A percentile compares a stretch with the other conserved stretches of the same genome.
phyloP scores from a whole-genome alignment of 2,113 vertebrate genomes.

The Zosterops japonicus region DNA sequence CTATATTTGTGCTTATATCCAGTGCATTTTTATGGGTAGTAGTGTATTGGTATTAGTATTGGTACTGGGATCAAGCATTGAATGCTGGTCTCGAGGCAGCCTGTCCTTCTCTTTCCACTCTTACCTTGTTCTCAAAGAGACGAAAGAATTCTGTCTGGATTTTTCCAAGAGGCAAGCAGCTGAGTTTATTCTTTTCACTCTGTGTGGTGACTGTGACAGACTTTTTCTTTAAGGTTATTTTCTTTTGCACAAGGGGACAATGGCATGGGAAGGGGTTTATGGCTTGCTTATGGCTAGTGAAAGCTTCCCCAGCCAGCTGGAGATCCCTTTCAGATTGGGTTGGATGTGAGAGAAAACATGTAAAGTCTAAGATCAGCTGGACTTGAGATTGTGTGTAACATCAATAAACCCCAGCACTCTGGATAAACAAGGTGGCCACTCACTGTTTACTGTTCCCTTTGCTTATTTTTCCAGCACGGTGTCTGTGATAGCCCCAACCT shows the following conservation, averaged over 20 bases:
- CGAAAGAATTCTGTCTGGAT: not conserved
- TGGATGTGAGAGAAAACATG: slow-evolving; percentile 8
- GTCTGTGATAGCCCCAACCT: slow-evolving; percentile 7
- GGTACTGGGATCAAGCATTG: not conserved
- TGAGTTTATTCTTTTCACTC: not conserved
- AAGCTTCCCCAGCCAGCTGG: not conserved
- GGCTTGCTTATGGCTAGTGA: not conserved
- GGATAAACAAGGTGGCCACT: slow-evolving; percentile 43
- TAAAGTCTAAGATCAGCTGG: not conserved
- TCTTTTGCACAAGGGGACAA: not conserved
- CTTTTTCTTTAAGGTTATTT: not conserved
- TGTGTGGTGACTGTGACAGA: not conserved
- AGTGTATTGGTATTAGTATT: not conserved
- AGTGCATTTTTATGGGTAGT: not conserved
- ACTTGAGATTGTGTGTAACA: slow-evolving; percentile 18
- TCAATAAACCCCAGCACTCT: slow-evolving; percentile 42
- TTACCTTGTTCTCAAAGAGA: not conserved
- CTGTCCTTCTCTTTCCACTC: not conserved
- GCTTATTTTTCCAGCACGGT: slow-evolving; percentile 40
- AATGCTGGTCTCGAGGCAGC: not conserved
- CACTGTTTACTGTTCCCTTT: slow-evolving; percentile 23
- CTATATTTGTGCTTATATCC: not conserved
- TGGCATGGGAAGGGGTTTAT: not conserved
- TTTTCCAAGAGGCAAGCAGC: not conserved
- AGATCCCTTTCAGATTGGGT: not conserved